Conservation (phyloP, 30 jellyfish, hydroid and myxozoan genomes). For the Rhopilema esculentum region DNA sequence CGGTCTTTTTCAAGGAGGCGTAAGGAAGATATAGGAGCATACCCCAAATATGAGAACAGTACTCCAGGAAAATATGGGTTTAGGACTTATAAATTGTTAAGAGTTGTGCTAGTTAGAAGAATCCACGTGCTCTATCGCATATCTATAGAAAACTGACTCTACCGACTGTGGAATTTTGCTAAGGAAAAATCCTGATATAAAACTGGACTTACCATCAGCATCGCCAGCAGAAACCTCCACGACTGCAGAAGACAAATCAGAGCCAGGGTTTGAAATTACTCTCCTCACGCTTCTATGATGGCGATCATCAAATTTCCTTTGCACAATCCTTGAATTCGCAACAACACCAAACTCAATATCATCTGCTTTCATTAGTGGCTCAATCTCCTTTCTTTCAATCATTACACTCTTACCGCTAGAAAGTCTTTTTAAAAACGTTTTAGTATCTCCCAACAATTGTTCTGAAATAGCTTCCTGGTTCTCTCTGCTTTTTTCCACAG, state of each 20-base stretch:
- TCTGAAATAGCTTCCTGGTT: not conserved
- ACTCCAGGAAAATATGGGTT: no score
- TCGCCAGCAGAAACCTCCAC: conserved; percentile 21
- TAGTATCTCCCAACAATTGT: not conserved
- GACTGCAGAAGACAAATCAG: not conserved
- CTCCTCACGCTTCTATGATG: conserved; percentile 38
- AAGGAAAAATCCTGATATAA: not conserved
- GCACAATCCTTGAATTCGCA: conserved; percentile 28
- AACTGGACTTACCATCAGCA: conserved; percentile 22
- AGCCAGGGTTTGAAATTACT: conserved; percentile 31
- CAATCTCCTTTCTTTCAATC: conserved; percentile 3
- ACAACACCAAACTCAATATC: conserved; percentile 9
- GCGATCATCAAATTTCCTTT: conserved; percentile 9
- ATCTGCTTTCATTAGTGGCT: conserved; percentile 38
- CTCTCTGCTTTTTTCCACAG: not conserved
- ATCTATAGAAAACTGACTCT: no score
- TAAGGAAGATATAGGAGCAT: no score
- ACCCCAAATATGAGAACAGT: no score
- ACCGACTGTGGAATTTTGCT: not conserved
- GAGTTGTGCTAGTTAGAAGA: no score
- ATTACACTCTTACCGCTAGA: conserved; percentile 53
- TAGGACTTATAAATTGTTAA: no score
- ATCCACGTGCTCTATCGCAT: no score
- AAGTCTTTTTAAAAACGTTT: conserved; percentile 15
- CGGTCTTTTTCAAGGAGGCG: no score